Percentiles rank a stretch among this genome's conserved stretches.
These are phyloP conservation scores for Ibidorhyncha struthersii DNA, from an alignment of 2,113 vertebrate species.

Conservation along the genomic window DNA sequence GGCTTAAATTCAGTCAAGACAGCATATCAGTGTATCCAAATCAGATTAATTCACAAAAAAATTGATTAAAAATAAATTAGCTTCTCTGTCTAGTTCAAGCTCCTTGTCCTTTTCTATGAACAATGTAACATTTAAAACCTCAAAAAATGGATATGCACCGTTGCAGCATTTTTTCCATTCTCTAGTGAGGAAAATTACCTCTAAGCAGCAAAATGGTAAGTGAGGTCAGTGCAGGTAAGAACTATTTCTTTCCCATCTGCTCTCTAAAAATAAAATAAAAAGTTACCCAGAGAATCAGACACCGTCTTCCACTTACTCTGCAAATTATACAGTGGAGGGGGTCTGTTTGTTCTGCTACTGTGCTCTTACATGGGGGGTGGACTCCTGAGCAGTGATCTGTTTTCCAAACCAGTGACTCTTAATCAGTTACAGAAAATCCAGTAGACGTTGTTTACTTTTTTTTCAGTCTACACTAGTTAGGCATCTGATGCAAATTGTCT, in stretches of 20 bases:
- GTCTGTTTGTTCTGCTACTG: neutral
- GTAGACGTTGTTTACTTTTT: neutral
- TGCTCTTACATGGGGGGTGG: neutral
- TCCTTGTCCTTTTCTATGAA: conserved; percentile 3
- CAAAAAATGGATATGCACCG: neutral
- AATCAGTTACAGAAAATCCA: conserved; percentile 26
- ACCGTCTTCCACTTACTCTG: neutral
- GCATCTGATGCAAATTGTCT: neutral
- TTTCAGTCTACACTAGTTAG: neutral
- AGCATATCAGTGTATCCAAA: neutral
- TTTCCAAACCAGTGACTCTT: neutral
- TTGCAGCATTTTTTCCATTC: conserved; percentile 31
- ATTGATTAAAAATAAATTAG: neutral
- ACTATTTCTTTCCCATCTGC: conserved; percentile 6
- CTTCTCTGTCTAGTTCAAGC: neutral
- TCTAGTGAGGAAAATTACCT: neutral
- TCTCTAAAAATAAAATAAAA: conserved; percentile 13
- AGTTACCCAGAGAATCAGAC: neutral
- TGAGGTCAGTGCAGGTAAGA: conserved; percentile 35
- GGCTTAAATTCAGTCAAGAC: neutral
- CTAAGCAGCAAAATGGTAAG: neutral
- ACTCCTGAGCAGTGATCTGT: neutral
- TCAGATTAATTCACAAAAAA: neutral
- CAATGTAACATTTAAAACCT: conserved; percentile 12
- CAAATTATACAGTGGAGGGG: neutral